Conservation (phyloP, 2,797 vertebrate species). For the Micromesistius poutassou region DNA sequence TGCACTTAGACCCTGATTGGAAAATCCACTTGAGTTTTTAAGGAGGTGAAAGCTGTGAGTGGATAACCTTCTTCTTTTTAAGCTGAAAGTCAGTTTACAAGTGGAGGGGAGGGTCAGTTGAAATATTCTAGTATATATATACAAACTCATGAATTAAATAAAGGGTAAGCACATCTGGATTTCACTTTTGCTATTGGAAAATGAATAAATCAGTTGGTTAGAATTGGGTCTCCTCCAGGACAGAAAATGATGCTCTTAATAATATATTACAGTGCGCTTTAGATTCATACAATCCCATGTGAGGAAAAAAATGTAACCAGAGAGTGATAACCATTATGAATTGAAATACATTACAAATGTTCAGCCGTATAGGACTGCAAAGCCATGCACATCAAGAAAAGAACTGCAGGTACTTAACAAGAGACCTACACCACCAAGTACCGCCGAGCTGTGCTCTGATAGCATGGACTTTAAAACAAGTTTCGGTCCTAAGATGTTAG, state of each 20-base stretch:
- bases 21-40: conserved; percentile 1
- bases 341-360: conserved; percentile 52
- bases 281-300: background rate
- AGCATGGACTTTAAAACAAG: conserved; percentile 58
- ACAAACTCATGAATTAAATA: conserved; percentile 5
- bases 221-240: conserved; percentile 3
- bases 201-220: conserved; percentile 4
- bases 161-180: background rate
- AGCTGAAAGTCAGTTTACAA: background rate
- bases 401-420: conserved; percentile 54
- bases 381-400: conserved; percentile 60
- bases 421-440: conserved; percentile 56
- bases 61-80: background rate
- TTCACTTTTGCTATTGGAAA: conserved; percentile 4
- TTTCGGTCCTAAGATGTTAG: conserved; percentile 51
- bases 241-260: conserved; percentile 5
- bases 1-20: conserved; percentile 17
- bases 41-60: background rate
- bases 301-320: background rate
- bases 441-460: conserved; percentile 48
- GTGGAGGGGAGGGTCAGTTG: background rate
- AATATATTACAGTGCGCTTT: background rate
- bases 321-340: conserved; percentile 36
- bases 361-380: conserved; percentile 48
- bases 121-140: background rate